Evolutionary conservation across 2,797 vertebrate species (phyloP), one percentile per base, ranked within the genome.

Genomic region (Oreonectes daqikongensis): DNA sequence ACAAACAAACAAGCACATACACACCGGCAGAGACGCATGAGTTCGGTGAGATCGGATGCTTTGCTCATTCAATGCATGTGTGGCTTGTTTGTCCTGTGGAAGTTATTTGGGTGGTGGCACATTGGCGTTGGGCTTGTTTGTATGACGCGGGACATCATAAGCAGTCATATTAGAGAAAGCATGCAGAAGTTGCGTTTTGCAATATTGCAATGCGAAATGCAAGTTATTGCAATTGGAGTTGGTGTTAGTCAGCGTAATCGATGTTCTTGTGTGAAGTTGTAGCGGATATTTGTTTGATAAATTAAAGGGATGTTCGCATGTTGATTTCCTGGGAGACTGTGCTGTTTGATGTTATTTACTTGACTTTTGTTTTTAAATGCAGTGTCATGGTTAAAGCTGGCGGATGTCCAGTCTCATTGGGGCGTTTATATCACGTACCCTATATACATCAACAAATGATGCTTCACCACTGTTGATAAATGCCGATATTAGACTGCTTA

Each of bases 11-110:
- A 64, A 69, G 32, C 78, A 53, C 44, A 14, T 17, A 20, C 57
- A 22, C 61, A 44, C 69, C 57, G 65, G 72, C 44, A 63, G 46
- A 78, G 52, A 81, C 79, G 67, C 72, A 79, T 82, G 77, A 90
- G 89, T 89, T 91, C 77, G 75, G 89, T 89, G 40, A 60, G 30
- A 60, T 69, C 14, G 4, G 18, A n/a, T n/a, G 50, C 57, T 55
- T 44, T 17, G 38, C 53, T 71, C 38, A 3, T 32, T 71, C 57
- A 15, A 7, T 24, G n/a, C 55, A 60, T 42, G 8, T 55, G 24
- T 8, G 30, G 44, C 55, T 42, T 10, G 4, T 6, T 66, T 18
- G 6, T 42, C 12, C 24, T 30, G 3, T 26, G 10, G 32, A 15
- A 17, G 46, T 32, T 50, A 28, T 50, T 30, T 26, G 46, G 59